phyloP scores from a whole-genome alignment of 2,797 vertebrate genomes.

The Phylloscopus collybita region DNA sequence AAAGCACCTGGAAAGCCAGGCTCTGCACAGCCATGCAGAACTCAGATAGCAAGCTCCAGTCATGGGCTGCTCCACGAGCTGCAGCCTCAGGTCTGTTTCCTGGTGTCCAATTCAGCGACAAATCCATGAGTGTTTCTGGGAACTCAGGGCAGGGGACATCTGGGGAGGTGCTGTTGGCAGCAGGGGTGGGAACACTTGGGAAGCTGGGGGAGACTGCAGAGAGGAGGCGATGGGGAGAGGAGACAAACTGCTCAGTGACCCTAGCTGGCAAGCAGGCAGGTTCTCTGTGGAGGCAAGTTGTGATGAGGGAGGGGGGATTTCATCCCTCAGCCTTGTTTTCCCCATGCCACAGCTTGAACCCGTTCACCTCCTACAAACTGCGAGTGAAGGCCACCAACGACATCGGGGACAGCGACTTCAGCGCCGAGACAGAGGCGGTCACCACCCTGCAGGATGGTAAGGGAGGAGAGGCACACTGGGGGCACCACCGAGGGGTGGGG shows the following conservation, averaged over 20 bases:
- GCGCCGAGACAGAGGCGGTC: slow-evolving; percentile 84
- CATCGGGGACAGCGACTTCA: slow-evolving; percentile 87
- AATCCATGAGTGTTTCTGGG: neutral
- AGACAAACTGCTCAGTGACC: neutral
- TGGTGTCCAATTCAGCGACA: rapidly evolving
- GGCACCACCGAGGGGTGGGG: rapidly evolving
- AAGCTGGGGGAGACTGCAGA: neutral
- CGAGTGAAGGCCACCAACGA: slow-evolving; percentile 91
- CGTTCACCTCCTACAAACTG: slow-evolving; percentile 90
- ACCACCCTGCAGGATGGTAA: slow-evolving; percentile 88
- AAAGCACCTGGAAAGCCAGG: neutral
- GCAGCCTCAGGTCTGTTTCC: neutral
- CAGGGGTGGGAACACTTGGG: neutral
- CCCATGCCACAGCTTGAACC: slow-evolving; percentile 79
- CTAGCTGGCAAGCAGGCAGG: neutral
- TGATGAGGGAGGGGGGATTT: neutral
- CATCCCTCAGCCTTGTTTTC: neutral
- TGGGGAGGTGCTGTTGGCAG: neutral
- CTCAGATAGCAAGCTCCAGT: neutral
- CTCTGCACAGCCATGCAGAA: neutral
- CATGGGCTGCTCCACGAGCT: neutral
- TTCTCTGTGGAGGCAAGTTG: neutral
- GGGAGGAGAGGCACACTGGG: neutral
- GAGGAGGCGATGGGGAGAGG: rapidly evolving
- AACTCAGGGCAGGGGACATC: neutral